Base-by-base conservation (phyloP, 2,113 vertebrate species). In the Equus quagga region DNA sequence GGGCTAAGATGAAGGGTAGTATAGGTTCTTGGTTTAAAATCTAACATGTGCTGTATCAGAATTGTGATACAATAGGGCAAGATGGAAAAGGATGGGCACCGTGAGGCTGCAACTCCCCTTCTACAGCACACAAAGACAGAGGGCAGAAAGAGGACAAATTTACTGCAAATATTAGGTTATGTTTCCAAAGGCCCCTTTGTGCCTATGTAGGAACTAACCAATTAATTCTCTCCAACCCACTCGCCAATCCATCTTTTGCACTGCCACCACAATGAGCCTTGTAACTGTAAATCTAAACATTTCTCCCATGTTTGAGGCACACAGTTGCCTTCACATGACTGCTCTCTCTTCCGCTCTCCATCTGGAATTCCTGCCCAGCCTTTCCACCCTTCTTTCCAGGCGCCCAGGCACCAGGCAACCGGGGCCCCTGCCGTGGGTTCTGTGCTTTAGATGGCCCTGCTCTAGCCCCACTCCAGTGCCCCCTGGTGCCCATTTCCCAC, bases 11-110 rank as follows among this genome's bases (percentile, higher is more conserved):
- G n/a, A 73, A 87, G 72, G 28, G 14, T 60, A 49, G n/a, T 54
- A 33, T 21, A 21, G 18, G 24, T 70, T 89, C 65, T 76, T 31
- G 78, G 18, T 93, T 88, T 87, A 76, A 95, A 87, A 58, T 84
- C 62, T 41, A 73, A 28, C 41, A 18, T 44, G 69, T 0, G 15
- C 10, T 62, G 26, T 41, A 2, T n/a, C 18, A 54, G 72, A 89
- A 24, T 1, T 81, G 56, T 18, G 7, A 14, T 13, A 15, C 44
- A 51, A 33, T 8, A 31, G 2, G 73, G 80, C 23, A 8, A 4
- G n/a, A 31, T 36, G 11, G 85, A 12, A 54, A 44, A 96, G 7
- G 23, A 6, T 6, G 44, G 54, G 36, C 41, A 26, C 24, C 28
- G 12, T 11, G 44, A 73, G 18, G 23, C 60, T 33, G 65, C 9